Evolutionary conservation across 2,888 invertebrate genomes (phyloP), one percentile per base, ranked within the genome.

Genomic region (Phlogophora meticulosa): DNA sequence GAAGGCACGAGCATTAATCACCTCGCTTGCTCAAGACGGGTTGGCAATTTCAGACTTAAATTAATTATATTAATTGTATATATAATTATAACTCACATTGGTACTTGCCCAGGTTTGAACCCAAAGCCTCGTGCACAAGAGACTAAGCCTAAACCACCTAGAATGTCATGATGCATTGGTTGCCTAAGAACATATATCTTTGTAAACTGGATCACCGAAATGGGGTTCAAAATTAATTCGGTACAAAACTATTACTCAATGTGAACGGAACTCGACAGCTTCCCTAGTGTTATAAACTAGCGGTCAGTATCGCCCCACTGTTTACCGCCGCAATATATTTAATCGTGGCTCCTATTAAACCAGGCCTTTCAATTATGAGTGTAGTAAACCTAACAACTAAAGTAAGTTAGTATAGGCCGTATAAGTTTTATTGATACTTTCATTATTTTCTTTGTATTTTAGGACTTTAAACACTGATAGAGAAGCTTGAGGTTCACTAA

Each of bases 341-440:
- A 66, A 75, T 78, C 67, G 53, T 34, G 45, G 43, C 49, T 57
- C 13, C 67, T 45, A 78, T 73, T 59, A 74, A 59, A 52, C 56
- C 53, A 52, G 24, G 57, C 53, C 53, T 58, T 78, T 61, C 75
- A 74, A 75, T 75, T 75, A 75, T 78, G 46, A 67, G 53, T 42
- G 75, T 38, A 57, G 36, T 78, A 74, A 75, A 65, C 48, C 2
- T 36, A 60, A 59, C 67, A 11, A 52, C 38, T 63, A 42, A 20
- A 59, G 36, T 7, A 15, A 52, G 28, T 40, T 48, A 67, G 13
- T 11, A 22, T 28, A 5, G 2, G 28, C 36, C 52, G 38, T 48
- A 36, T 15, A 42, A 53, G 28, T 46, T 34, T 24, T 61, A 67
- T 59, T 72, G 20, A 66, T 75, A 52, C n/a, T 58, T 57, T 56